These are phyloP conservation scores for Athene cunicularia DNA, from an alignment of 2,113 vertebrate species.

Conservation along the genomic window DNA sequence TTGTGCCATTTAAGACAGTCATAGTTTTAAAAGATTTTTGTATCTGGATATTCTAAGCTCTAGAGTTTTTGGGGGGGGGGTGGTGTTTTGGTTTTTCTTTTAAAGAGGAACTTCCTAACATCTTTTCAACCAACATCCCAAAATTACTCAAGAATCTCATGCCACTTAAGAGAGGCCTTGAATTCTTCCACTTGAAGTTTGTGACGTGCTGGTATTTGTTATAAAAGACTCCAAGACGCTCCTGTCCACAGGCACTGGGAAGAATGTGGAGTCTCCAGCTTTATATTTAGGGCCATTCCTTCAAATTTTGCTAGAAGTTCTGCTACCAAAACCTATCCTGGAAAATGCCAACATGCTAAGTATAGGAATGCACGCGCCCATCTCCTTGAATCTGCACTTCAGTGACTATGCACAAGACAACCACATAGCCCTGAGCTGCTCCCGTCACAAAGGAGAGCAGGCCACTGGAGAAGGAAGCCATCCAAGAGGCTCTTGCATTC, in stretches of 20 bases:
- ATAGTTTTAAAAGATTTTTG: not conserved
- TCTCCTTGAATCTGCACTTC: not conserved
- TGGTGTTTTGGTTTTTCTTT: not conserved
- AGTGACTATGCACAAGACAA: not conserved
- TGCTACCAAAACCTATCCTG: not conserved
- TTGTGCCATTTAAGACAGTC: not conserved
- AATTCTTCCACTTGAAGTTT: not conserved
- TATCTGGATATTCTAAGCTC: not conserved
- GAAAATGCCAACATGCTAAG: not conserved
- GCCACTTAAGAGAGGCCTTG: not conserved
- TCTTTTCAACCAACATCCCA: not conserved
- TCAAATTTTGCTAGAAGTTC: not conserved
- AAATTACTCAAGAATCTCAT: not conserved
- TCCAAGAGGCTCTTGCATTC: not conserved
- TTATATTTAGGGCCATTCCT: not conserved
- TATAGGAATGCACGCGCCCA: rapidly evolving
- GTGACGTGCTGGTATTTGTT: not conserved
- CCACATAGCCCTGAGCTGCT: not conserved
- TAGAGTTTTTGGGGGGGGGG: not conserved
- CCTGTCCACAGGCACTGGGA: not conserved
- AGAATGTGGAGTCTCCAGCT: not conserved
- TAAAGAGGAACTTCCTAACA: not conserved
- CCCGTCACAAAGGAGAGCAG: not conserved
- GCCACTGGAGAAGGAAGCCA: not conserved
- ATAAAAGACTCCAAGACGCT: not conserved